phyloP scores from a whole-genome alignment of 1,140 invertebrate species.

The Homalodisca vitripennis region DNA sequence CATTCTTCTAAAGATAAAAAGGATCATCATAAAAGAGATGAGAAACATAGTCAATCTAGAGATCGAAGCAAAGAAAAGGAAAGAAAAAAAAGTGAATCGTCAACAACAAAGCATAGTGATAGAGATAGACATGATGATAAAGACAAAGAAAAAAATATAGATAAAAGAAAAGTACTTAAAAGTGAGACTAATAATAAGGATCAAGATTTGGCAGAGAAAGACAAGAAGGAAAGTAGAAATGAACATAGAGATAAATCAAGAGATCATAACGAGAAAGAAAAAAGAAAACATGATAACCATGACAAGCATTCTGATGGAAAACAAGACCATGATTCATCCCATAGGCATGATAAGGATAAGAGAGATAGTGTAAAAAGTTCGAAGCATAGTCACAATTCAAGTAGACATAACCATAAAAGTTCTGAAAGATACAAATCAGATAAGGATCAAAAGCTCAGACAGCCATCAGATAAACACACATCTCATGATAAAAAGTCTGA shows the following conservation, averaged over 20 bases:
- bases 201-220: not conserved
- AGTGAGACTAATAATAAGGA: not conserved
- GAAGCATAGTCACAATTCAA: conserved; percentile 12
- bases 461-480: not conserved
- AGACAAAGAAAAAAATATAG: conserved; percentile 44
- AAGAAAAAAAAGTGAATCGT: conserved; percentile 33
- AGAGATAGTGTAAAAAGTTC: conserved; percentile 9
- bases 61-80: not conserved
- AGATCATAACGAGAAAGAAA: not conserved
- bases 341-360: conserved; percentile 28
- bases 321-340: conserved; percentile 33
- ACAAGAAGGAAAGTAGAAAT: not conserved
- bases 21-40: not conserved
- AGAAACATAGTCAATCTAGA: not conserved
- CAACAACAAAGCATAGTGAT: conserved; percentile 32
- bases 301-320: conserved; percentile 45
- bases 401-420: conserved; percentile 11
- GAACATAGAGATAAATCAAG: not conserved
- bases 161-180: conserved; percentile 34
- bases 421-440: conserved; percentile 18
- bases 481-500: conserved; percentile 11
- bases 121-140: conserved; percentile 41
- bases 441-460: not conserved
- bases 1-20: not conserved
- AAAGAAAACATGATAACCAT: not conserved